A percentile compares a stretch with the other conserved stretches of the same genome.
Conservation (phyloP, 2,888 invertebrate genomes). For the Clepsis dumicolana region DNA sequence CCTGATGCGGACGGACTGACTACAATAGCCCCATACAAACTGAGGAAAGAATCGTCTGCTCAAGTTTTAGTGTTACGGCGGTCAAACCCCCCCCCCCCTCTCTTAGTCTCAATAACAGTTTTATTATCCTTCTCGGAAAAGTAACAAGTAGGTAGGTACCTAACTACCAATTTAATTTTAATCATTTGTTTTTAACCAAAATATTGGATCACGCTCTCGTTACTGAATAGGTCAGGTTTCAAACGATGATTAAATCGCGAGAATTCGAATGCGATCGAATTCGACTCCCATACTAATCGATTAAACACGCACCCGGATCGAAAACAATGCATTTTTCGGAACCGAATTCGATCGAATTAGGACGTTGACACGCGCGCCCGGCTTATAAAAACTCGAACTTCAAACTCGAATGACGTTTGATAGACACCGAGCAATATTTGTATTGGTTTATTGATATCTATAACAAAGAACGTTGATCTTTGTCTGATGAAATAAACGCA, state of each 20-base stretch:
- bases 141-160: neutral
- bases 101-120: constrained; percentile 64
- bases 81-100: constrained; percentile 66
- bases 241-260: constrained; percentile 57
- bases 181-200: neutral
- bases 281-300: constrained; percentile 81
- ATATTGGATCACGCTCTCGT: neutral
- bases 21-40: constrained; percentile 77
- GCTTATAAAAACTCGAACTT: constrained; percentile 47
- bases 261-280: constrained; percentile 56
- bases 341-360: constrained; percentile 49
- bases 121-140: constrained; percentile 73
- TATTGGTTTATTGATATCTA: neutral
- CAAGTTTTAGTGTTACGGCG: constrained; percentile 80
- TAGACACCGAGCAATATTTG: constrained; percentile 15
- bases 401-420: constrained; percentile 19
- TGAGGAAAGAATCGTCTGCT: constrained; percentile 65
- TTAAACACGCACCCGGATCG: constrained; percentile 77
- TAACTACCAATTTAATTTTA: neutral
- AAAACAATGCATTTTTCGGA: constrained; percentile 64
- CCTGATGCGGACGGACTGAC: constrained; percentile 81
- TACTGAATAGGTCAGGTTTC: constrained; percentile 44
- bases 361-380: constrained; percentile 39
- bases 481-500: constrained; percentile 19
- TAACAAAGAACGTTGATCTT: constrained; percentile 10